phyloP scores from a whole-genome alignment of 2,797 vertebrate species.

The Acridotheres tristis region DNA sequence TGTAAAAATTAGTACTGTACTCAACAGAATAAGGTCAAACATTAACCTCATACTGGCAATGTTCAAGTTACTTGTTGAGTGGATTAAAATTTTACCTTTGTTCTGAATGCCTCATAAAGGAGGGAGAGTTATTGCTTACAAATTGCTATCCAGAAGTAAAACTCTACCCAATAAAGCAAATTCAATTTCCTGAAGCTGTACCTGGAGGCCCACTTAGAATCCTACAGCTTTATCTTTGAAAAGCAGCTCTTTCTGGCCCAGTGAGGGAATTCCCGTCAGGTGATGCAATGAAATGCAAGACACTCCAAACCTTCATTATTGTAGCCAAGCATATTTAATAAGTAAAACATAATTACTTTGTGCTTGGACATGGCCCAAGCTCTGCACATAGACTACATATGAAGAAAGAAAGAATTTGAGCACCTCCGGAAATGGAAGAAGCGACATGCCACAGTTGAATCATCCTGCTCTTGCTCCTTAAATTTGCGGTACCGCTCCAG shows the following conservation, averaged over 20 bases:
- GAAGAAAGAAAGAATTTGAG: slow-evolving; percentile 24
- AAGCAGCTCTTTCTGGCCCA: not conserved
- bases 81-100: not conserved
- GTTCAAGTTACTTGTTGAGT: not conserved
- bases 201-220: not conserved
- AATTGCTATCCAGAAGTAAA: not conserved
- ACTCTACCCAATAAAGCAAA: not conserved
- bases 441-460: slow-evolving; percentile 97
- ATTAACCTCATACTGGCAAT: not conserved
- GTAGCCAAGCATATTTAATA: not conserved
- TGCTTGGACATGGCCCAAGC: not conserved
- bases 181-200: not conserved
- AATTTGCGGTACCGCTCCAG: slow-evolving; percentile 96
- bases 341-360: not conserved
- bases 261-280: not conserved
- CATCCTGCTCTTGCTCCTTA: slow-evolving; percentile 93
- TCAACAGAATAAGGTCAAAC: not conserved
- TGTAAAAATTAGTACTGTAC: not conserved
- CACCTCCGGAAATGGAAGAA: slow-evolving; percentile 99
- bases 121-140: not conserved
- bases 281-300: not conserved
- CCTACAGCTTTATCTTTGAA: not conserved
- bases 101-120: not conserved
- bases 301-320: not conserved
- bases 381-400: not conserved